Evolutionary conservation across 1,140 invertebrate species (phyloP).

Genomic region (Popillia japonica): DNA sequence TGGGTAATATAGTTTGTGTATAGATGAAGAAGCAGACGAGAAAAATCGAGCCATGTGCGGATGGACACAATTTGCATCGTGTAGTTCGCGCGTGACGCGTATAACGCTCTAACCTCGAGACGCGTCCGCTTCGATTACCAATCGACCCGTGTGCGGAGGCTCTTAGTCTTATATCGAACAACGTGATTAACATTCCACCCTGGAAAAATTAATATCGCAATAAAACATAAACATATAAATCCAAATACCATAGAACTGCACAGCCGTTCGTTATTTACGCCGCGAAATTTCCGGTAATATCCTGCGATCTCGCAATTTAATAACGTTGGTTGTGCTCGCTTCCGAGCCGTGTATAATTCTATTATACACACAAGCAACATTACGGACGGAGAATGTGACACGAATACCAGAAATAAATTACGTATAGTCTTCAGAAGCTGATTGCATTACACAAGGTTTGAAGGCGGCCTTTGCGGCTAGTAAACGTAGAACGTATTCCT

Average conservation of each 20-base stretch:
- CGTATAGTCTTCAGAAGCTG: slow-evolving; percentile 9
- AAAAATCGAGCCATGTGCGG: no score
- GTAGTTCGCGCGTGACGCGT: no score
- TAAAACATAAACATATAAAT: neutral
- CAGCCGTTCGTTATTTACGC: neutral
- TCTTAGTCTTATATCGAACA: neutral
- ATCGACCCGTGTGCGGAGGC: no score
- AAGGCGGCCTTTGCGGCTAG: neutral
- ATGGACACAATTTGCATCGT: no score
- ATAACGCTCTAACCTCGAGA: no score
- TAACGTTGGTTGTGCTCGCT: neutral
- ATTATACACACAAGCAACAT: neutral
- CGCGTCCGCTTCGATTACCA: no score
- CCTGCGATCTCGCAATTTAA: slow-evolving; percentile 10
- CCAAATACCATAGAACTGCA: neutral
- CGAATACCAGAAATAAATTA: slow-evolving; percentile 11
- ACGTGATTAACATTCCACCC: neutral
- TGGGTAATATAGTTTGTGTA: no score
- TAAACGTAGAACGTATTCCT: neutral
- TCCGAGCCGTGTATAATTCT: neutral
- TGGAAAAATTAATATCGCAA: neutral
- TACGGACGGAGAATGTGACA: neutral
- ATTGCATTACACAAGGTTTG: neutral
- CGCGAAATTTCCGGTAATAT: slow-evolving; percentile 24
- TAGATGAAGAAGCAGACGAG: no score